phyloP scores from a whole-genome alignment of 2,797 vertebrate genomes.

The Lophotriccus pileatus region DNA sequence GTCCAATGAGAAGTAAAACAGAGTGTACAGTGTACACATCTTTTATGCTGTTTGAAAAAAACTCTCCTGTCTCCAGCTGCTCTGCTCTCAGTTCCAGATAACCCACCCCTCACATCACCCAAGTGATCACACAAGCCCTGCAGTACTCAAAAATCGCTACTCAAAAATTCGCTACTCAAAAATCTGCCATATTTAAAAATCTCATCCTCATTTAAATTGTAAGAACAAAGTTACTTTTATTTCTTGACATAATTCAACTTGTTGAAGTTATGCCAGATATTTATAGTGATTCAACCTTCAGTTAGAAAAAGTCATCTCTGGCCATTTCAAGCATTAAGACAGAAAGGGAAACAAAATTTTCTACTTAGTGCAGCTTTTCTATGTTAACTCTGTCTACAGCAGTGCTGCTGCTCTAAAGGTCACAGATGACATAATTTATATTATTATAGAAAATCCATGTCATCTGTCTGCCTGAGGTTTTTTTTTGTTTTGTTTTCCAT shows the following conservation, averaged over 20 bases:
- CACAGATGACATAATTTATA: constrained; percentile 32
- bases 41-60: not conserved
- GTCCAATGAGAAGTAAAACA: not conserved
- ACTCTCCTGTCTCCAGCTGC: not conserved
- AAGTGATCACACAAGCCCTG: not conserved
- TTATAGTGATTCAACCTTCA: not conserved
- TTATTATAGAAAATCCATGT: constrained; percentile 34
- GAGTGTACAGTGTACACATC: rapidly evolving
- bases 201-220: not conserved
- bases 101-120: not conserved
- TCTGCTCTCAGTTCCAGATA: not conserved
- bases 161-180: not conserved
- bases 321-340: not conserved
- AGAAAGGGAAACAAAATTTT: constrained; percentile 27
- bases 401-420: constrained; percentile 32
- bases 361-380: not conserved
- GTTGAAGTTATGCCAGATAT: not conserved
- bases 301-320: not conserved
- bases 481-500: not conserved
- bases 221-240: not conserved
- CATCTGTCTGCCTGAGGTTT: not conserved
- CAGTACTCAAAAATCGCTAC: not conserved
- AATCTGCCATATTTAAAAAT: not conserved
- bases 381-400: constrained; percentile 9
- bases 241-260: not conserved